phyloP scores from a whole-genome alignment of 1,140 invertebrate species.

The Drosophila arizonae region DNA sequence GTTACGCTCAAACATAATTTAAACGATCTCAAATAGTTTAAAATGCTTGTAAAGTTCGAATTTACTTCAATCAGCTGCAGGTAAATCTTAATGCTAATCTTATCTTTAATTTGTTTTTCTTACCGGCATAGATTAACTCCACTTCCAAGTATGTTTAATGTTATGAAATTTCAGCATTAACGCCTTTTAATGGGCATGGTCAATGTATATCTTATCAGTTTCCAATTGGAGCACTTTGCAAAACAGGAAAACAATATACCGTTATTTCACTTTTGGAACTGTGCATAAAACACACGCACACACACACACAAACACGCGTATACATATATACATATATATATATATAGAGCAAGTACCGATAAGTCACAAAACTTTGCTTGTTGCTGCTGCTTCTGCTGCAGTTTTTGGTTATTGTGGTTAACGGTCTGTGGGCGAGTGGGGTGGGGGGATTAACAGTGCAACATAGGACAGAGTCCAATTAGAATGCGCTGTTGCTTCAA shows the following conservation, averaged over 20 bases:
- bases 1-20: no score
- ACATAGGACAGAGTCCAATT: conserved; percentile 42
- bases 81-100: no score
- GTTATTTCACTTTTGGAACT: background rate
- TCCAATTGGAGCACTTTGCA: background rate
- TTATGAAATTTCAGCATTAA: background rate
- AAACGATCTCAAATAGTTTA: no score
- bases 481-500: conserved; percentile 63
- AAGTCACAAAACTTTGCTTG: conserved; percentile 57
- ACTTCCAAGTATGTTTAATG: background rate
- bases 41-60: no score
- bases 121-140: background rate
- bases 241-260: background rate
- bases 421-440: background rate
- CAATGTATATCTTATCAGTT: background rate
- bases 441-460: background rate
- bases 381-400: conserved; percentile 38
- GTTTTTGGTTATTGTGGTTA: conserved; percentile 47
- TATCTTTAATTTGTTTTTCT: background rate
- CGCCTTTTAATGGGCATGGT: background rate
- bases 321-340: conserved; percentile 3
- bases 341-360: conserved; percentile 27
- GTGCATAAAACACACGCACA: background rate
- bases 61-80: no score
- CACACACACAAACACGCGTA: conserved; percentile 1